These are phyloP conservation scores for Noctua fimbriata DNA, from an alignment of 2,888 invertebrate genomes.

Conservation along the genomic window DNA sequence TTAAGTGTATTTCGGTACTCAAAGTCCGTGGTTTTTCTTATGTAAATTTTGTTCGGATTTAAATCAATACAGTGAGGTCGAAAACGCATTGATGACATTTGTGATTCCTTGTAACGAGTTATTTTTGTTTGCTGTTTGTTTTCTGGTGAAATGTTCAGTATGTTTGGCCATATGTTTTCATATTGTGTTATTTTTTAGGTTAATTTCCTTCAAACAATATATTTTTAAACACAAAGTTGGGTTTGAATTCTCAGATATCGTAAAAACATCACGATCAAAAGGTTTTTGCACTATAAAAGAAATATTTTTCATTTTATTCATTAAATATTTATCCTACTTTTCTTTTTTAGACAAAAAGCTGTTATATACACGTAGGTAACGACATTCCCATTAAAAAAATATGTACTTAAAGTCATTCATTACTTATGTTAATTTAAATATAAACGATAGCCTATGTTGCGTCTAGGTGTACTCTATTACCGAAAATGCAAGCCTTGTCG, in stretches of 20 bases:
- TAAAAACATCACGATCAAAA: background rate
- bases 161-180: conserved; percentile 2
- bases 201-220: background rate
- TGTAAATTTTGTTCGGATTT: conserved; percentile 58
- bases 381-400: background rate
- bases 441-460: conserved; percentile 29
- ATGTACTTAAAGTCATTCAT: background rate
- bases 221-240: background rate
- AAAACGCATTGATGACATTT: conserved; percentile 46
- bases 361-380: background rate
- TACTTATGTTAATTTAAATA: conserved; percentile 10
- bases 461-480: conserved; percentile 79
- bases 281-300: background rate
- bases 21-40: conserved; percentile 58
- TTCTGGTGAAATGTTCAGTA: conserved; percentile 1
- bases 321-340: background rate
- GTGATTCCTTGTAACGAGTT: conserved; percentile 38
- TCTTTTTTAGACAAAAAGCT: background rate
- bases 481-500: conserved; percentile 82
- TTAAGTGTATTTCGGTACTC: conserved; percentile 53
- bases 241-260: background rate
- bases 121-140: conserved; percentile 38
- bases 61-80: conserved; percentile 58
- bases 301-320: background rate
- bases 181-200: background rate